phyloP scores from a whole-genome alignment of 2,888 invertebrate genomes.

The Biston betularia region DNA sequence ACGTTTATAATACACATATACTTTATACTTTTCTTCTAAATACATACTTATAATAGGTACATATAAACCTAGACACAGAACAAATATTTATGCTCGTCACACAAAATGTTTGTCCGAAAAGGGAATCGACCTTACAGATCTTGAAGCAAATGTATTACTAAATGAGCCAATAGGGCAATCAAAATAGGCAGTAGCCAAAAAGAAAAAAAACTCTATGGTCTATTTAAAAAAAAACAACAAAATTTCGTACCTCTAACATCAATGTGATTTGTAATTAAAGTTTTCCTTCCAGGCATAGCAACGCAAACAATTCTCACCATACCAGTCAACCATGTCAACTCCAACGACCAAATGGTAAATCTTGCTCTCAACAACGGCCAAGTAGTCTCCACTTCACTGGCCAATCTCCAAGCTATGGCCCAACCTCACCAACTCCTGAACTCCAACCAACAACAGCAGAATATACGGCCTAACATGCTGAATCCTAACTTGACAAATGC shows the following conservation, averaged over 20 bases:
- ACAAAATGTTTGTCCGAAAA: too few relatives aligned
- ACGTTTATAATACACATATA: too few relatives aligned
- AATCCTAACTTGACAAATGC: conserved; percentile 89
- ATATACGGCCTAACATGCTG: conserved; percentile 80
- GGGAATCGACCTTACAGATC: too few relatives aligned
- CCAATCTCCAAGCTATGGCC: conserved; percentile 92
- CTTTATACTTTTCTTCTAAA: too few relatives aligned
- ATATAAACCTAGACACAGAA: too few relatives aligned
- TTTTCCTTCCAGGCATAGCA: conserved; percentile 90
- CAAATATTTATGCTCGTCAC: too few relatives aligned
- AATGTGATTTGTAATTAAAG: neutral
- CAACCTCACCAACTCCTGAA: conserved; percentile 89
- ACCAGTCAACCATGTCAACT: conserved; percentile 95
- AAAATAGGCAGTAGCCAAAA: too few relatives aligned
- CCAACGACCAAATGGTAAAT: conserved; percentile 91
- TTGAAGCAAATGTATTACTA: too few relatives aligned
- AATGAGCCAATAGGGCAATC: too few relatives aligned
- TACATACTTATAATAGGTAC: too few relatives aligned
- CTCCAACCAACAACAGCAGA: conserved; percentile 82
- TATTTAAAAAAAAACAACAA: neutral
- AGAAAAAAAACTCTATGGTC: too few relatives aligned
- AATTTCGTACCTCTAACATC: neutral
- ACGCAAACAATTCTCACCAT: conserved; percentile 98
- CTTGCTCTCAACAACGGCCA: conserved; percentile 94
- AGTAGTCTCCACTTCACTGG: conserved; percentile 93